Base-by-base conservation (phyloP, 2,888 invertebrate genomes). In the Scotopteryx bipunctaria region DNA sequence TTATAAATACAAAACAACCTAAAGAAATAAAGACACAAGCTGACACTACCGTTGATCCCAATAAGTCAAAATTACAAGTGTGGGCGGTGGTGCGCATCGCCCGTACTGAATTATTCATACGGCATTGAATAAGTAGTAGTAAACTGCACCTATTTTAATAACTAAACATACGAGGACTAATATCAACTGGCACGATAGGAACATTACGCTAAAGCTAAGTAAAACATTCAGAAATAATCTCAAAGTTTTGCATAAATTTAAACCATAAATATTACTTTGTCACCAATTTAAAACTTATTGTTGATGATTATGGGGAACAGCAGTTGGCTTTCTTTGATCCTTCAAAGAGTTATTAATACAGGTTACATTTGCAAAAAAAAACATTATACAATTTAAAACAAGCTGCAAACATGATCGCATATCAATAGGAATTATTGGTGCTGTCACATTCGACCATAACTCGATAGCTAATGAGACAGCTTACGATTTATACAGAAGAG, bases 61-160 rank as follows among this genome's bases (percentile, higher is more conserved):
- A 82, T 83, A 82, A 81, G 79, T 86, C 86, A 84, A 84, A 83
- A 81, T 79, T 73, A 83, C 76, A 76, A 73, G 79, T 66, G 64
- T 63, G 62, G 71, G 81, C 83, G 77, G 73, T 68, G 76, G 63
- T 74, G 81, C 84, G 75, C 73, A 78, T 78, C 78, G 75, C 58
- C 35, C 56, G 51, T 38, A 36, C 67, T 71, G 74, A 74, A 77
- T 83, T 83, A 82, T 84, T 84, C 78, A 78, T 81, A 72, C 6
- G 35, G 5, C 37, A 42, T 25, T 37, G 52, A 52, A 52, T 45
- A 51, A 29, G 29, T 14, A 51, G 9, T 17, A 44, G 9, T 9
- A 16, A 69, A 69, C 73, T 76, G 80, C 71, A 66, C 64, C 73
- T 77, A 76, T 79, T 80, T 78, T 72, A 62, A 44, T 33, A 27